phyloP scores from a whole-genome alignment of 2,113 vertebrate species.

The Taurulus bubalis region DNA sequence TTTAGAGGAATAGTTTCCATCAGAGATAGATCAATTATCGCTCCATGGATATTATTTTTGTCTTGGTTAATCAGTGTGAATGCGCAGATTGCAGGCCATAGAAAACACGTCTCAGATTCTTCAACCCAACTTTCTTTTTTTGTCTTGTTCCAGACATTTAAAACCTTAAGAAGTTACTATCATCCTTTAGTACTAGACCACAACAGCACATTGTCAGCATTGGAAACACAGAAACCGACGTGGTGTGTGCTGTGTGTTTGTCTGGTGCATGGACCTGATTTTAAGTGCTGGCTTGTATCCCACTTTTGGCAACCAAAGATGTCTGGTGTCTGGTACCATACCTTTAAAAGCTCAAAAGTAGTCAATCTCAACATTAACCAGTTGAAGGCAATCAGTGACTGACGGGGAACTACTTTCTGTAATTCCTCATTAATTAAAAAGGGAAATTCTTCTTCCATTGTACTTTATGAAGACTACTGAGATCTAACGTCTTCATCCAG shows the following conservation, averaged over 20 bases:
- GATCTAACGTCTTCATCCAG: background rate
- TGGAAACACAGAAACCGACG: conserved; percentile 2
- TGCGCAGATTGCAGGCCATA: background rate
- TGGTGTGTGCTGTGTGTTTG: conserved; percentile 14
- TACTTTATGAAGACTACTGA: background rate
- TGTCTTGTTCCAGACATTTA: background rate
- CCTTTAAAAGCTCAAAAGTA: conserved; percentile 30
- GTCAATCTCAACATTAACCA: background rate
- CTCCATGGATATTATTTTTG: background rate
- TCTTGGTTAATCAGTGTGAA: conserved; percentile 4
- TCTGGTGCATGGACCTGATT: conserved; percentile 45
- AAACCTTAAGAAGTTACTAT: background rate
- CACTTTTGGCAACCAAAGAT: background rate
- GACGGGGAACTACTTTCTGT: background rate
- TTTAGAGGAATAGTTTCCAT: conserved; percentile 29
- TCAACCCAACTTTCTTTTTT: background rate
- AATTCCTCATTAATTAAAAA: background rate
- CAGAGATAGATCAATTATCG: background rate
- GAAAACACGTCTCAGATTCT: background rate
- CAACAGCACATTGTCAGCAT: conserved; percentile 5
- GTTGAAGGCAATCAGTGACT: background rate
- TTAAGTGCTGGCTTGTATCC: conserved; percentile 51
- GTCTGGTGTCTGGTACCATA: conserved; percentile 56
- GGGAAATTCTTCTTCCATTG: background rate
- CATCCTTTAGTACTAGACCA: conserved; percentile 2